Evolutionary conservation across 2,797 vertebrate species (phyloP), one percentile per base, ranked within the genome.

Genomic region (Pseudochaenichthys georgianus): DNA sequence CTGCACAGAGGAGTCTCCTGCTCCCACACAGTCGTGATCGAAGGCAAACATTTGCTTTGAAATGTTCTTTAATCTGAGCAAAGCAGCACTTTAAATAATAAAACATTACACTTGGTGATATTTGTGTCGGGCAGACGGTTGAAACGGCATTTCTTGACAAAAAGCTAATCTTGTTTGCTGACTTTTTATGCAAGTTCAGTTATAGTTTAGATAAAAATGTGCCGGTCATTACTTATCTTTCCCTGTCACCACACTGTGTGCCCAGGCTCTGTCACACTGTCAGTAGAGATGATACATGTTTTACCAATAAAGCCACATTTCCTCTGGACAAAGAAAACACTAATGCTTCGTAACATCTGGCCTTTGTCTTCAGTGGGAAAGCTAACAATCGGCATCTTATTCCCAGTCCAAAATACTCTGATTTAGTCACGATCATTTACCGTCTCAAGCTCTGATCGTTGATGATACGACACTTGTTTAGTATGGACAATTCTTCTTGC

Each of bases 1-100:
- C 17, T 51, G 7, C 34, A 45, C 9, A 0, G 9, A 60, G 54
- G 63, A 68, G 34, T 55, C 66, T 68, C n/a, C 16, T 16, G 6
- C 31, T 78, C 68, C 57, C 55, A 69, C 65, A 51, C 59, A 66
- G 51, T 65, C 1, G 15, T 64, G 70, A 77, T 10, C 15, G 3
- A 5, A 0, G 0, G 13, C 47, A 21, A 71, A 77, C 34, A 48
- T 76, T 45, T 15, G 9, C 11, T 19, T 47, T 47, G 55, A 75
- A 57, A 64, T 72, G 53, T 57, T 0, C 43, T 69, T 73, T 21
- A 11, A 52, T 81, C 42, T 3, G 16, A 70, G 52, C 6, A 15
- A 45, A 19, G 31, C 41, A 54, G 38, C 81, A 41, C 45, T 51
- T 43, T 12, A 51, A 19, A 28, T 46, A 0, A 10, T 10, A 54